Percentiles rank a stretch among this genome's conserved stretches.
Evolutionary conservation across 2,888 invertebrate species (phyloP).

Genomic region (Microplitis manilae): DNA sequence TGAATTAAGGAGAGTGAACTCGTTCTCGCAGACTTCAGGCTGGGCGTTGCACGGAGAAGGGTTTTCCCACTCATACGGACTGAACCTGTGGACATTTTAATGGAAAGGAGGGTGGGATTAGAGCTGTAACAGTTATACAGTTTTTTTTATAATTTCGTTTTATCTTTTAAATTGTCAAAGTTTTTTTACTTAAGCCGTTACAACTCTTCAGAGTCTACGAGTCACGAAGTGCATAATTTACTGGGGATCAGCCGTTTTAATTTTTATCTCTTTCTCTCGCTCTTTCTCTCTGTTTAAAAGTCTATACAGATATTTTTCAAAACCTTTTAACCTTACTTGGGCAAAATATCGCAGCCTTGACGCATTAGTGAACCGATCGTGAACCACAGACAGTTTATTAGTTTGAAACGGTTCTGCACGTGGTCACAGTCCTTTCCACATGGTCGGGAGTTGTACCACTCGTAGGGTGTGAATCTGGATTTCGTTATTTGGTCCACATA

Average conservation of each 20-base stretch:
- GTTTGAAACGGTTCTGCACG: slow-evolving; percentile 92
- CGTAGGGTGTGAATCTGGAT: slow-evolving; percentile 92
- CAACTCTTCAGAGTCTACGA: slow-evolving; percentile 7
- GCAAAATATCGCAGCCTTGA: slow-evolving; percentile 95
- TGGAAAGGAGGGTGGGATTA: slow-evolving; percentile 63
- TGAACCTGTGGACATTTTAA: slow-evolving; percentile 80
- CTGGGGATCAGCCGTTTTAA: neutral
- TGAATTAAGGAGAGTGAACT: slow-evolving; percentile 91
- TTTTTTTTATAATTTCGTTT: neutral
- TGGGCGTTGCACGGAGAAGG: slow-evolving; percentile 89
- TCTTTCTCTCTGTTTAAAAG: neutral
- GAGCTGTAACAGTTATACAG: slow-evolving; percentile 47
- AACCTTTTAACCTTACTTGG: slow-evolving; percentile 80
- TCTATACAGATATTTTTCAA: neutral
- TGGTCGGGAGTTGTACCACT: slow-evolving; percentile 93
- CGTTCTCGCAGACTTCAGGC: slow-evolving; percentile 90
- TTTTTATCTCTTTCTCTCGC: neutral
- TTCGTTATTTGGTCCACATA: slow-evolving; percentile 51
- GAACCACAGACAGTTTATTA: slow-evolving; percentile 97
- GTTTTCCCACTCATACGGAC: slow-evolving; percentile 95
- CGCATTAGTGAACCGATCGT: slow-evolving; percentile 96
- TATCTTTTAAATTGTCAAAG: neutral
- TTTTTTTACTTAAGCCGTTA: slow-evolving; percentile 9
- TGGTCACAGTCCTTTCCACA: slow-evolving; percentile 87
- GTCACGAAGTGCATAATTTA: neutral